Conservation (phyloP, 1,140 invertebrate species). For the Bilobella aurantiaca region DNA sequence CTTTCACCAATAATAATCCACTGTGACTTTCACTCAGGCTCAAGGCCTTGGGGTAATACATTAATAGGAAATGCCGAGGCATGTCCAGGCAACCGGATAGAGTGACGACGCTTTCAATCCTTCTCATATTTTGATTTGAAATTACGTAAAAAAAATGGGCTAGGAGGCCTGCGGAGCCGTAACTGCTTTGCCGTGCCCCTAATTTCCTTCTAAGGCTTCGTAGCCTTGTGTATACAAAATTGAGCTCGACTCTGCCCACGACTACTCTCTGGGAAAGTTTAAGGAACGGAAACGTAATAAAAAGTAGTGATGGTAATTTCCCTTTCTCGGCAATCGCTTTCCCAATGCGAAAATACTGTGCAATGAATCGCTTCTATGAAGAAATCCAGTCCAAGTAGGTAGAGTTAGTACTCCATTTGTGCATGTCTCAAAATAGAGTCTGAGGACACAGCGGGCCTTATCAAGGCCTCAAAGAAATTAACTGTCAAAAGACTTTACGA, state of each 20-base stretch:
- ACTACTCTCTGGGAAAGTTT: background rate
- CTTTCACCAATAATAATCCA: background rate
- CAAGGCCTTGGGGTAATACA: background rate
- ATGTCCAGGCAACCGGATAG: background rate
- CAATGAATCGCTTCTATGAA: background rate
- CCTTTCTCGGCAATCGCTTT: background rate
- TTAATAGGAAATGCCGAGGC: background rate
- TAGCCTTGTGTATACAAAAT: too few species aligned
- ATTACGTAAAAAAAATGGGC: too few species aligned
- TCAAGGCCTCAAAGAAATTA: background rate
- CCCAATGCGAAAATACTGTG: background rate
- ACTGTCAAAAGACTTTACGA: conserved; percentile 5
- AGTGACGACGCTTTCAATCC: too few species aligned
- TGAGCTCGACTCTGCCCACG: background rate
- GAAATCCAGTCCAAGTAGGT: too few species aligned
- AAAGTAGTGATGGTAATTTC: conserved; percentile 1
- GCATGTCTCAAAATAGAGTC: too few species aligned
- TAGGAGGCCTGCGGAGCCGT: too few species aligned
- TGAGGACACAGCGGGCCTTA: background rate
- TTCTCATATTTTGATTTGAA: too few species aligned
- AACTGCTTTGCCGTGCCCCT: too few species aligned
- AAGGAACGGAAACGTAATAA: background rate
- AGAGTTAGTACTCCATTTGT: too few species aligned
- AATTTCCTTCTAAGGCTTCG: too few species aligned
- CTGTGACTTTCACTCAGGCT: background rate